A percentile compares a stretch with the other conserved stretches of the same genome.
Conservation (phyloP, 2,113 vertebrate species). For the Sinocyclocheilus anshuiensis region DNA sequence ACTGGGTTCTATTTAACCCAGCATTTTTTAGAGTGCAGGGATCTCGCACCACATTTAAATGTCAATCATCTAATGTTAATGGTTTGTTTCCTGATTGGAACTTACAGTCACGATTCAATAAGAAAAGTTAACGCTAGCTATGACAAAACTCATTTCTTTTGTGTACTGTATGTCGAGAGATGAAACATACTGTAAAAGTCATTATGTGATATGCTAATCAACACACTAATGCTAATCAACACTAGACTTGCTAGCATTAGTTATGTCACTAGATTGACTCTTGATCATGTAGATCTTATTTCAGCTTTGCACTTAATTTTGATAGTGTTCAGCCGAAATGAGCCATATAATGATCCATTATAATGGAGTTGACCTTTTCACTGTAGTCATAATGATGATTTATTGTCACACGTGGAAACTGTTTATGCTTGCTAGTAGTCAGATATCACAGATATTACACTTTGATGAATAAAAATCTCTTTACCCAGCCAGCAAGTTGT, state of each 20-base stretch:
- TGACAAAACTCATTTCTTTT: neutral
- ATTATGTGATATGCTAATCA: neutral
- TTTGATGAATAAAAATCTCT: neutral
- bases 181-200: neutral
- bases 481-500: neutral
- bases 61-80: neutral
- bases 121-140: neutral
- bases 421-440: constrained; percentile 40
- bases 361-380: constrained; percentile 5
- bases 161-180: neutral
- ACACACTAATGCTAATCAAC: neutral
- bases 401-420: constrained; percentile 60
- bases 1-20: too few relatives aligned
- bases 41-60: neutral
- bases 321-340: constrained; percentile 11
- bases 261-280: neutral
- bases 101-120: neutral
- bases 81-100: neutral
- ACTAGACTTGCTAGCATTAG: neutral
- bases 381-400: constrained; percentile 47
- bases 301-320: neutral
- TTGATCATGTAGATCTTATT: neutral
- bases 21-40: too few relatives aligned
- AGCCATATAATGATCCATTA: constrained; percentile 40
- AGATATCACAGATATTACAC: neutral